A percentile compares a stretch with the other conserved stretches of the same genome.
Conservation (phyloP, 2,113 vertebrate genomes). For the Pagrus major region DNA sequence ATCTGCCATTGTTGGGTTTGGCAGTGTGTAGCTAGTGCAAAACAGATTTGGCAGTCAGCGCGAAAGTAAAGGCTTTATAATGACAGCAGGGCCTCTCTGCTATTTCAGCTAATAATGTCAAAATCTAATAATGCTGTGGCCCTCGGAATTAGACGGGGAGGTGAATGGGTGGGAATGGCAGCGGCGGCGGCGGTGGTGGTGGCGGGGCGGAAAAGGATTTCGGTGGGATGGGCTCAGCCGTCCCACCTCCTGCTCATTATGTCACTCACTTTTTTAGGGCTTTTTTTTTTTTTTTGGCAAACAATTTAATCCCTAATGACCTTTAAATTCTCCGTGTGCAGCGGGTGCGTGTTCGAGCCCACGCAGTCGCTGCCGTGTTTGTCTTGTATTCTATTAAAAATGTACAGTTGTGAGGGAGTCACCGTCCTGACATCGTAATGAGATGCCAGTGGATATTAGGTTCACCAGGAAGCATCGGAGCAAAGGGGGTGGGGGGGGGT, state of each 20-base stretch:
- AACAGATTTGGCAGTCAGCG: conserved; percentile 90
- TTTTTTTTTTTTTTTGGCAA: too few species aligned
- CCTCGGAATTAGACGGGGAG: conserved; percentile 73
- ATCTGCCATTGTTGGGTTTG: conserved; percentile 96
- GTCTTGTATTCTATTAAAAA: neutral
- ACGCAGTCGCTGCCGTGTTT: neutral
- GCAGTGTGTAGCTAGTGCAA: conserved; percentile 90
- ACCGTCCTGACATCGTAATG: conserved; percentile 10
- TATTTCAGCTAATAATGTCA: conserved; percentile 85
- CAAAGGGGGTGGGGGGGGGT: too few species aligned
- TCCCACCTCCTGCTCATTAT: conserved; percentile 49
- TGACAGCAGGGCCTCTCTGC: conserved; percentile 82
- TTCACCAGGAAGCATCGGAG: conserved; percentile 43
- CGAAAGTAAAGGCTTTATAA: conserved; percentile 83
- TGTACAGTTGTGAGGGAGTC: neutral
- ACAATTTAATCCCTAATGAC: conserved; percentile 81
- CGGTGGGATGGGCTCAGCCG: conserved; percentile 30
- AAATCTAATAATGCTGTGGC: conserved; percentile 81
- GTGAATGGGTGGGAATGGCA: conserved; percentile 72
- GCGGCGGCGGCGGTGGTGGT: too few species aligned
- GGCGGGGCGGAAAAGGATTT: conserved; percentile 60
- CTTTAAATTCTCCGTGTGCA: conserved; percentile 66
- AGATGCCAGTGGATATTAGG: conserved; percentile 36
- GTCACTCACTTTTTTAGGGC: conserved; percentile 55
- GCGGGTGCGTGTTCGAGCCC: conserved; percentile 5